Evolutionary conservation across 64 coral and sea anemone genomes (phyloP), one percentile per base, ranked within the genome.

Genomic region (Trachythela sp.): DNA sequence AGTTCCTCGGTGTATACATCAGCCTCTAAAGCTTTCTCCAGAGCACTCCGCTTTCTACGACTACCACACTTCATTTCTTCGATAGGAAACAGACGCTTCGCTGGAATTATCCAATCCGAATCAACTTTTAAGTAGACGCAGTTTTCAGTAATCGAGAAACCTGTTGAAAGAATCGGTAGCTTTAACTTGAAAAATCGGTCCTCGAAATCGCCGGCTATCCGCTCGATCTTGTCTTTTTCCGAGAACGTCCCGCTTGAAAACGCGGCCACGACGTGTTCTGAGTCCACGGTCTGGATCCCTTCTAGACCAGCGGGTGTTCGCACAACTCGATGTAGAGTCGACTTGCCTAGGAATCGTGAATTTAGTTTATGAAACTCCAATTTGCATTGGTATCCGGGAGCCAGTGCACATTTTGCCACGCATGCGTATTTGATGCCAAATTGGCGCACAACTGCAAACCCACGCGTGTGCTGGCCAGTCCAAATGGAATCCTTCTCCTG

Each of bases 191-290:
- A 97, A 68, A 94, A 97, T 33, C 95, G 90, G 35, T 97, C 95
- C 85, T 97, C 95, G 89, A 94, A 92, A 52, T 97, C 95, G 1
- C 95, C 91, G 64, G 88, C 93, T n/a, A 94, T 97, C 27, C 40
- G 50, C 41, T 94, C 92, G 80, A 94, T 89, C 43, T 94, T 91
- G 34, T 94, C 91, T 91, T 94, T 94, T 17, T 97, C 42, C 42
- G 42, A 45, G 11, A 45, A 6, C 11, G 42, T 45, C 11, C 42
- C 42, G 42, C 42, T 45, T 45, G 42, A 45, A 11, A 45, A 45
- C 11, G 42, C 42, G 42, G 42, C 11, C 42, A 45, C 42, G 42
- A 45, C 4, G 11, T 45, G 42, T 45, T 45, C 42, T 45, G 42
- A 45, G 42, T 45, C 42, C 42, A 45, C 93, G 2, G 92, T 87